Evolutionary conservation across 2,888 invertebrate genomes (phyloP).

Genomic region (Eremobia ochroleuca): DNA sequence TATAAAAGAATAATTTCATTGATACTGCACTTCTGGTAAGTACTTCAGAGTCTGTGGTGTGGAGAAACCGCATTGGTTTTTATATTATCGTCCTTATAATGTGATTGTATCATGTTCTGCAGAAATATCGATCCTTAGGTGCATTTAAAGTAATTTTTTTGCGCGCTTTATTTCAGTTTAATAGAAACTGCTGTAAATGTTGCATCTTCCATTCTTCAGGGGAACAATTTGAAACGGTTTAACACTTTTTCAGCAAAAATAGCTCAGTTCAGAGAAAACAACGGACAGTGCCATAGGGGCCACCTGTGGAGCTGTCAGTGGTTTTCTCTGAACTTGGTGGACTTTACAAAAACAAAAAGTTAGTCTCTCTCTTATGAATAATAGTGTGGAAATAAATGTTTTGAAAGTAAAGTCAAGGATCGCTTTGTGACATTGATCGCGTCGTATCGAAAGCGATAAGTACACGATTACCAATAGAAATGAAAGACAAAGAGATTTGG

Average conservation of each 20-base stretch:
- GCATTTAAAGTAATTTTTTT: not conserved
- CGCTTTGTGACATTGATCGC: conserved; percentile 25
- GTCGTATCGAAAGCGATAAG: conserved; percentile 70
- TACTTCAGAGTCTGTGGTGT: conserved; percentile 60
- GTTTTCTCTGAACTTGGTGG: too few relatives aligned
- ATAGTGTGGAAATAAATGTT: conserved; percentile 19
- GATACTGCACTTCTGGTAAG: conserved; percentile 58
- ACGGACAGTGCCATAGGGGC: not conserved
- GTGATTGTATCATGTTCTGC: conserved; percentile 47
- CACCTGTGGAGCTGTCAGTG: too few relatives aligned
- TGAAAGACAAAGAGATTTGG: conserved; percentile 79
- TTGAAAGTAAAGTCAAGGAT: conserved; percentile 14
- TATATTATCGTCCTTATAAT: conserved; percentile 39
- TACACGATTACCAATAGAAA: conserved; percentile 71
- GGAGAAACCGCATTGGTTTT: conserved; percentile 60
- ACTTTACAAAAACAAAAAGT: not conserved
- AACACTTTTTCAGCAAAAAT: conserved; percentile 3
- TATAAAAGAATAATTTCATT: conserved; percentile 72
- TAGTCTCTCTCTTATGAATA: not conserved
- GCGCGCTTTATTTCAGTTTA: not conserved
- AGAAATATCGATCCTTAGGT: conserved; percentile 23
- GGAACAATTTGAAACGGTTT: not conserved
- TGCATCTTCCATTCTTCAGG: not conserved
- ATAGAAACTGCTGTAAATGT: not conserved
- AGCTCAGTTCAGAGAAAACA: not conserved